These are phyloP conservation scores for Hecatera dysodea DNA, from an alignment of 2,888 invertebrate genomes.

Conservation along the genomic window DNA sequence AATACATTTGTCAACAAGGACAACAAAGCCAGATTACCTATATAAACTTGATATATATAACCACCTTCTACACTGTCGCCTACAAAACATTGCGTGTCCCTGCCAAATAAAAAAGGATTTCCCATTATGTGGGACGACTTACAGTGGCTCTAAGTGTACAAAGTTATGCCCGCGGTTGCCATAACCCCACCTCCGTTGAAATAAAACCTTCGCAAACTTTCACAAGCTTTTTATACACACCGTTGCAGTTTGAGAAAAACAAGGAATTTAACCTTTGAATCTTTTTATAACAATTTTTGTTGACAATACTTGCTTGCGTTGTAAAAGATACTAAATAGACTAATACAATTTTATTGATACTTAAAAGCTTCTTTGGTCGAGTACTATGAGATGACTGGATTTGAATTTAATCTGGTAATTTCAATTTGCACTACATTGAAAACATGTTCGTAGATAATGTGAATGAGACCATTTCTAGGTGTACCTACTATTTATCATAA, in stretches of 20 bases:
- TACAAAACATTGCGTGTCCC: slow-evolving; percentile 74
- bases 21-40: slow-evolving; percentile 64
- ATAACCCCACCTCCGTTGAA: slow-evolving; percentile 73
- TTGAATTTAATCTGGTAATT: neutral
- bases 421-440: neutral
- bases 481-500: slow-evolving; percentile 43
- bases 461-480: slow-evolving; percentile 5
- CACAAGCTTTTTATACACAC: slow-evolving; percentile 76
- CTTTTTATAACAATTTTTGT: slow-evolving; percentile 58
- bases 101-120: slow-evolving; percentile 80
- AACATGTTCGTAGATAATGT: neutral
- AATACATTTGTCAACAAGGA: slow-evolving; percentile 67
- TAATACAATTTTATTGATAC: neutral
- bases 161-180: slow-evolving; percentile 79
- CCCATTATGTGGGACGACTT: slow-evolving; percentile 81
- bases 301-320: slow-evolving; percentile 23
- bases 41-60: slow-evolving; percentile 62
- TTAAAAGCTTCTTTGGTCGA: neutral
- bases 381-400: neutral
- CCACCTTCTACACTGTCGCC: slow-evolving; percentile 57
- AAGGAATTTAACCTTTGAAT: slow-evolving; percentile 73
- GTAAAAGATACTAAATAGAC: slow-evolving; percentile 1
- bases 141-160: slow-evolving; percentile 79
- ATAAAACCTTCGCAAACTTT: slow-evolving; percentile 80
- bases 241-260: slow-evolving; percentile 77